Evolutionary conservation across 2,113 vertebrate genomes (phyloP).

Genomic region (Progne subis): DNA sequence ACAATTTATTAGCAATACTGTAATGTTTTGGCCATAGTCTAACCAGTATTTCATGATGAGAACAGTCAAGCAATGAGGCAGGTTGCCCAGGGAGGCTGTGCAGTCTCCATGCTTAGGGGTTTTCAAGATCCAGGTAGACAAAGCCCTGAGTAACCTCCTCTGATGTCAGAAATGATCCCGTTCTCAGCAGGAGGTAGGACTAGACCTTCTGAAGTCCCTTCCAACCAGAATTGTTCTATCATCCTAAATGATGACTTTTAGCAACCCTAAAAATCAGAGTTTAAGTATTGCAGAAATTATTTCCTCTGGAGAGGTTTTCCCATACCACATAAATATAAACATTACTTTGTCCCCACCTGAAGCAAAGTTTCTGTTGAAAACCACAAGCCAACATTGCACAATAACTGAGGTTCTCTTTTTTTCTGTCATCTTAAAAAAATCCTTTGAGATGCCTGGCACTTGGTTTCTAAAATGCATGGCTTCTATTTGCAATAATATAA

Average conservation of each 20-base stretch:
- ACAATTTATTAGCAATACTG: background rate
- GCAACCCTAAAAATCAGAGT: background rate
- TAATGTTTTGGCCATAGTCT: background rate
- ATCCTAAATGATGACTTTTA: background rate
- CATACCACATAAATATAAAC: background rate
- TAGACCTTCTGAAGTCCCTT: background rate
- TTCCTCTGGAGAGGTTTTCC: background rate
- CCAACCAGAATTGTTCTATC: background rate
- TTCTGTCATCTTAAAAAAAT: background rate
- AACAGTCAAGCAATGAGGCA: background rate
- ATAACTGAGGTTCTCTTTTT: background rate
- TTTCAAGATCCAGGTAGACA: background rate
- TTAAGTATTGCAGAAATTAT: background rate
- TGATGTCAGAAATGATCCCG: background rate
- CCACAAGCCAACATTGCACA: accelerated
- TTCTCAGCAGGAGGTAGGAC: background rate
- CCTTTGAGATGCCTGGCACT: background rate
- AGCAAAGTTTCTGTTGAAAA: background rate
- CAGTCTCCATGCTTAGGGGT: background rate
- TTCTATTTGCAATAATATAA: background rate
- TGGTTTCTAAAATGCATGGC: background rate
- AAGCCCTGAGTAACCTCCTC: background rate
- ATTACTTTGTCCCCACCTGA: background rate
- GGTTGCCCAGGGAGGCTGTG: background rate
- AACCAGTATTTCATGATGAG: background rate